Evolutionary conservation across 2,113 vertebrate genomes (phyloP).

Genomic region (Ibidorhyncha struthersii): DNA sequence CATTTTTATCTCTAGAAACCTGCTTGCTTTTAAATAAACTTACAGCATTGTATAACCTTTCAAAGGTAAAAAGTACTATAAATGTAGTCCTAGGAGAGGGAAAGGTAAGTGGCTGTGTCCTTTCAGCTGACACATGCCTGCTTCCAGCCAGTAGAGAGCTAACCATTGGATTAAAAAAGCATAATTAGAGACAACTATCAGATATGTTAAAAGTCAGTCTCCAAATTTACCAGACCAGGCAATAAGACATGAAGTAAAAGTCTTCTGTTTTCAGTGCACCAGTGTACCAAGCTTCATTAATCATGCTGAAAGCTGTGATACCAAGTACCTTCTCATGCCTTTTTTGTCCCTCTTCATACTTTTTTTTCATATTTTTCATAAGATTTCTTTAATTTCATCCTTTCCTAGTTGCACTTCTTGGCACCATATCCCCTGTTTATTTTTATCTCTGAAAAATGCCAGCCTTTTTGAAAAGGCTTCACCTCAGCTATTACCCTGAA

Average conservation of each 20-base stretch:
- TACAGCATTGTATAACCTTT: not conserved
- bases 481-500: not conserved
- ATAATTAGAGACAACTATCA: not conserved
- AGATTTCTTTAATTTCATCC: not conserved
- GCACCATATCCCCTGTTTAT: not conserved
- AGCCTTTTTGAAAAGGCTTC: not conserved
- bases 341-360: not conserved
- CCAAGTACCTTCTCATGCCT: not conserved
- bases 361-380: not conserved
- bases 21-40: conserved; percentile 13
- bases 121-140: not conserved
- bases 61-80: not conserved
- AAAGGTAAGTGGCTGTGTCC: not conserved
- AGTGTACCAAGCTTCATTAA: not conserved
- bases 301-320: not conserved
- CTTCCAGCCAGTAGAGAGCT: not conserved
- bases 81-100: not conserved
- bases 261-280: not conserved
- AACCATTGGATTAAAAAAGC: not conserved
- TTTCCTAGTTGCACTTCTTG: not conserved
- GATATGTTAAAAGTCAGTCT: not conserved
- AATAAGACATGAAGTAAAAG: not conserved
- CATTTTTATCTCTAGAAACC: not conserved
- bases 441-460: not conserved
- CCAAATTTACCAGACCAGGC: not conserved